Percentiles rank a stretch among this genome's conserved stretches.
These are phyloP conservation scores for Drosophila oshimai DNA, from an alignment of 1,140 invertebrate species.

Conservation along the genomic window DNA sequence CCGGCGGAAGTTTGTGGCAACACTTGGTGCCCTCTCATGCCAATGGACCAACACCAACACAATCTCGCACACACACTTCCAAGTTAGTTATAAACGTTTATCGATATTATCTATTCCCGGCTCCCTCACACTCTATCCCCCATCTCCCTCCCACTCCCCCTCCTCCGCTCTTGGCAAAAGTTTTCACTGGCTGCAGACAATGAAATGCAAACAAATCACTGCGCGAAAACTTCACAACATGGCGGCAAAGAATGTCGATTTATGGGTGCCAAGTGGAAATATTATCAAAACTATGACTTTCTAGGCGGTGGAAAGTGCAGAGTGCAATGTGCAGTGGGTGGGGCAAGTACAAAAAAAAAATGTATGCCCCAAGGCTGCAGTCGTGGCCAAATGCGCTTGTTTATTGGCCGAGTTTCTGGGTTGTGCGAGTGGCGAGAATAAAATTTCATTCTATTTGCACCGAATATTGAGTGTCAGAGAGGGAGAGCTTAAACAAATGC, in stretches of 20 bases:
- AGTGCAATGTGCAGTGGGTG: background rate
- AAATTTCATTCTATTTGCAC: background rate
- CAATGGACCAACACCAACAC: conserved; percentile 7
- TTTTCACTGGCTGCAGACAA: conserved; percentile 59
- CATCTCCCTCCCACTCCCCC: background rate
- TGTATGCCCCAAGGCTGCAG: conserved; percentile 5
- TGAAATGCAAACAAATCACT: conserved; percentile 77
- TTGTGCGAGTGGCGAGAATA: conserved; percentile 8
- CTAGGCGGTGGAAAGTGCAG: background rate
- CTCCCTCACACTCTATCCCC: conserved; percentile 13
- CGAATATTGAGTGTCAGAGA: background rate
- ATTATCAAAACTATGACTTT: conserved; percentile 54
- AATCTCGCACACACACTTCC: conserved; percentile 47
- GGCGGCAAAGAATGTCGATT: conserved; percentile 66
- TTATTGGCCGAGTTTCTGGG: conserved; percentile 46
- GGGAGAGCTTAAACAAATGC: background rate
- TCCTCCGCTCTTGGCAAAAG: conserved; percentile 17
- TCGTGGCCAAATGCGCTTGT: conserved; percentile 48
- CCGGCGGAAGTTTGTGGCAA: conserved; percentile 76
- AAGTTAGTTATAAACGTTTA: conserved; percentile 79
- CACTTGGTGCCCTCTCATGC: conserved; percentile 41
- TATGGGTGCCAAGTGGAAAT: conserved; percentile 73
- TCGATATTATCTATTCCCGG: conserved; percentile 63
- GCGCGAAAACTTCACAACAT: conserved; percentile 59
- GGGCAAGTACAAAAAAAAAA: conserved; percentile 7